Conservation (phyloP, 2,888 invertebrate genomes). For the Tricholauxania praeusta region DNA sequence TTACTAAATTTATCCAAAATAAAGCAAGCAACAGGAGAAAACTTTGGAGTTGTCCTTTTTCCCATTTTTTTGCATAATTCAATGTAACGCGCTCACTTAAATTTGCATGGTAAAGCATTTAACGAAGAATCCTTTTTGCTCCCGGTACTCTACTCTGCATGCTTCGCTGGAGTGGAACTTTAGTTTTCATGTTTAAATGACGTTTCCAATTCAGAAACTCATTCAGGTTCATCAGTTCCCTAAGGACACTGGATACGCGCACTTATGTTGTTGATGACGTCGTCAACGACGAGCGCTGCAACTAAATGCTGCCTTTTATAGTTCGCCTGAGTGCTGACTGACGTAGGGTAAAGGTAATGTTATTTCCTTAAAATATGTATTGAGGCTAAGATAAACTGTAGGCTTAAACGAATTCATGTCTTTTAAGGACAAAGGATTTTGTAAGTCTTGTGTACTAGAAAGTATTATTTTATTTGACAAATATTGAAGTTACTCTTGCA, state of each 20-base stretch:
- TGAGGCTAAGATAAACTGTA: no score
- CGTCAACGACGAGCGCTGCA: no score
- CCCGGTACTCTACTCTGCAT: neutral
- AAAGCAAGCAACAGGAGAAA: neutral
- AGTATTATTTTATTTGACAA: no score
- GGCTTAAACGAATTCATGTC: no score
- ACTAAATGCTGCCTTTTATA: no score
- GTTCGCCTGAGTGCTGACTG: no score
- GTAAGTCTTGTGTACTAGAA: no score
- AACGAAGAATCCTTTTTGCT: neutral
- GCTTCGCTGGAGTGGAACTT: neutral
- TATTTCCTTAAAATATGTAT: no score
- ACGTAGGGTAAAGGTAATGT: no score
- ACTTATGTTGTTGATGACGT: neutral
- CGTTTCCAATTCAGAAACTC: conserved; percentile 56
- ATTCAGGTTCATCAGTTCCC: conserved; percentile 60
- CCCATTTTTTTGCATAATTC: neutral
- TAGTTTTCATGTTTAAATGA: conserved; percentile 50
- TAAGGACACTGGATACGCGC: conserved; percentile 50
- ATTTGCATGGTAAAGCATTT: conserved; percentile 14
- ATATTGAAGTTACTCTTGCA: no score
- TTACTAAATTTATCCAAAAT: no score
- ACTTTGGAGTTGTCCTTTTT: conserved; percentile 6
- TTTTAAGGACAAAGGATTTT: no score
- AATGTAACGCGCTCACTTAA: conserved; percentile 4